A percentile compares a stretch with the other conserved stretches of the same genome.
Conservation (phyloP, 2,888 invertebrate genomes). For the Drosophila formosana region DNA sequence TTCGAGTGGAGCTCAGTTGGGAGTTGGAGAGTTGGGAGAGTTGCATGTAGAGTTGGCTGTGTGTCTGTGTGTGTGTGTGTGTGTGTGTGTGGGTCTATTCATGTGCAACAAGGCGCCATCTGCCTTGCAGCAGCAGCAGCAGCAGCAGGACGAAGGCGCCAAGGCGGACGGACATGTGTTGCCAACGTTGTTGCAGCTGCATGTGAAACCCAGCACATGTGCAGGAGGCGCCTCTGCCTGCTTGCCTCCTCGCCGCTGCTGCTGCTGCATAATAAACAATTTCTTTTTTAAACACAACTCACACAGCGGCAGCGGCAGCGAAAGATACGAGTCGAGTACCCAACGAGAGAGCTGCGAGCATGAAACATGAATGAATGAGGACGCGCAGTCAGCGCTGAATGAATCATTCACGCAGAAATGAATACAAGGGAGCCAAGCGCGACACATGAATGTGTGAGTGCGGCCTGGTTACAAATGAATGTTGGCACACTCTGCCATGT, state of each 20-base stretch:
- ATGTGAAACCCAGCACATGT: constrained; percentile 57
- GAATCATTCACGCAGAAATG: constrained; percentile 73
- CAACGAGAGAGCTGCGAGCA: constrained; percentile 20
- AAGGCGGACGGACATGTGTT: constrained; percentile 51
- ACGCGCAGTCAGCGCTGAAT: constrained; percentile 59
- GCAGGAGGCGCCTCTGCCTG: constrained; percentile 32
- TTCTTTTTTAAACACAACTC: constrained; percentile 61
- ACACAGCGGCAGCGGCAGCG: constrained; percentile 16
- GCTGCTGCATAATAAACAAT: constrained; percentile 70
- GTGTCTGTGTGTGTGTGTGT: constrained; percentile 27
- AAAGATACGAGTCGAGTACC: constrained; percentile 10
- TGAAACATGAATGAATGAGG: constrained; percentile 46
- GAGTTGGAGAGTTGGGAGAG: constrained; percentile 19
- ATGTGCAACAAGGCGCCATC: constrained; percentile 74
- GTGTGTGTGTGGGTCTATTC: constrained; percentile 61
- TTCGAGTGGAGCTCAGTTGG: constrained; percentile 5
- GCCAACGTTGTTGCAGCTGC: constrained; percentile 36
- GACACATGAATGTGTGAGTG: constrained; percentile 5
- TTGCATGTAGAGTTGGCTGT: constrained; percentile 7
- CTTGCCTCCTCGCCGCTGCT: neutral
- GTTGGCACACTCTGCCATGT: constrained; percentile 25
- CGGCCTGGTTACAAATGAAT: constrained; percentile 8
- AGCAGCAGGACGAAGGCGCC: constrained; percentile 31
- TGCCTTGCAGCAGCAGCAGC: constrained; percentile 39
- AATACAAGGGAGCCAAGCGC: constrained; percentile 48